phyloP scores from a whole-genome alignment of 2,888 invertebrate genomes.

The Mongoloraphidia duomilia region DNA sequence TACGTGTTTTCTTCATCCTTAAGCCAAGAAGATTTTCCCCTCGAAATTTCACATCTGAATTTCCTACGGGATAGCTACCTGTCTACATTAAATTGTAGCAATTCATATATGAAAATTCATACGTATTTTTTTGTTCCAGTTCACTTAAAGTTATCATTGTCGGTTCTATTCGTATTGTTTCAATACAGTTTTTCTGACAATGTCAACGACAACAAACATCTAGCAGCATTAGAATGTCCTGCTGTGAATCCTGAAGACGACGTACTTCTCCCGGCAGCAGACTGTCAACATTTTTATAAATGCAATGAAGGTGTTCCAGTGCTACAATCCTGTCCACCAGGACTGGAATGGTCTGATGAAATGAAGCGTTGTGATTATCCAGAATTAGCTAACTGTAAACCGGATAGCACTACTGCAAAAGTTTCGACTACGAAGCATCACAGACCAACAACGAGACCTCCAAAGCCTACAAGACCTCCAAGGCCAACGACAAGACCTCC shows the following conservation, averaged over 20 bases:
- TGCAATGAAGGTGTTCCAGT: neutral
- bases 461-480: neutral
- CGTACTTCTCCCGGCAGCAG: neutral
- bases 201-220: no score
- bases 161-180: no score
- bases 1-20: no score
- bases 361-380: slow-evolving; percentile 1
- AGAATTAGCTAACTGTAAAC: neutral
- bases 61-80: no score
- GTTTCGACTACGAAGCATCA: neutral
- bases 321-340: neutral
- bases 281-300: slow-evolving; percentile 1
- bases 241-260: neutral
- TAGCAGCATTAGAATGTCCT: neutral
- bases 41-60: no score
- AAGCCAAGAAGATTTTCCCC: no score
- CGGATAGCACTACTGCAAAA: neutral
- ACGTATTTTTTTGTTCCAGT: no score
- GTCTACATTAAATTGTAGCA: no score
- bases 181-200: no score
- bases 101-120: no score
- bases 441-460: neutral
- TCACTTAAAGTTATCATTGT: no score
- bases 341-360: neutral
- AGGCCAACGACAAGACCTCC: neutral